Base-by-base conservation (phyloP, 2,888 invertebrate species). In the Melanophora roralis region DNA sequence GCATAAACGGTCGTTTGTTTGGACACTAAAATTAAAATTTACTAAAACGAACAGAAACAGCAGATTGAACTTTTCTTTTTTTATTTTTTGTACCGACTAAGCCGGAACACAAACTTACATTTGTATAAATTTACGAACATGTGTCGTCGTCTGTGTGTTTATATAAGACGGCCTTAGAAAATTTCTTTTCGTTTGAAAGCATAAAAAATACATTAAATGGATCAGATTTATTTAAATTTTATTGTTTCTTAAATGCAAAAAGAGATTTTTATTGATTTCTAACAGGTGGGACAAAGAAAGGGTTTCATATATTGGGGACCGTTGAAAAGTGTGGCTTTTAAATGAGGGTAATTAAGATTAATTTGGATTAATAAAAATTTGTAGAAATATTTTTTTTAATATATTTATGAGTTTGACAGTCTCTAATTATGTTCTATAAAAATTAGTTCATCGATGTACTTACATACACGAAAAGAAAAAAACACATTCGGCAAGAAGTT, bases 1-100 rank as follows among this genome's bases (percentile, higher is more conserved):
- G 57, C 72, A 60, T 76, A 68, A 76, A 76, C 53, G 80, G 62
- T 68, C 67, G 62, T 76, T 72, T 76, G 71, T 69, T 65, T 68
- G 47, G 69, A 74, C 57, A 69, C 64, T 69, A 21, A 67, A 16
- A 27, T 49, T 23, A 38, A 40, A 73, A 12, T 16, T 2, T n/a
- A 11, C 45, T 68, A 34, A 62, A 21, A 23, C 14, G 8, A 2
- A 27, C 14, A 47, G 14, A 47, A 36, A 11, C 14, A 12, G 47
- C n/a, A 1, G 12, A 23, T 7, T n/a, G 14, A 49, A 45, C 27
- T 27, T 27, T 27, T 27, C 27, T 27, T 27, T 27, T 27, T 27
- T 27, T 27, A 5, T 27, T 27, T 27, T 64, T 72, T 9, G 12
- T 27, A 36, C 9, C 45, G 43, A 3, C 27, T 16, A 16, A 34